Conservation (phyloP, 2,888 invertebrate species). For the Julus scandinavius region DNA sequence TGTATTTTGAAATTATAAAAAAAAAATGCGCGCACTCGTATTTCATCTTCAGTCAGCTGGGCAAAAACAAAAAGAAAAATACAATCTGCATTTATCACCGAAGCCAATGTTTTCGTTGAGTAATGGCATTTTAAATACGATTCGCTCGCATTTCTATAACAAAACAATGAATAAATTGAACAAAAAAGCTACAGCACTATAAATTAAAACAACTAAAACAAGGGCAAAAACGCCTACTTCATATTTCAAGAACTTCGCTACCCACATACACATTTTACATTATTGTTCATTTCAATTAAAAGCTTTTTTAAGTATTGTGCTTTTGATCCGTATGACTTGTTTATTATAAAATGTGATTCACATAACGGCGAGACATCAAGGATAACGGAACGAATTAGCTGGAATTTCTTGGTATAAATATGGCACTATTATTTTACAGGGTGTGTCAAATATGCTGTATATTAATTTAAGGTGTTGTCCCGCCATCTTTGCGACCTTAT, state of each 20-base stretch:
- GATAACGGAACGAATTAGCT: background rate
- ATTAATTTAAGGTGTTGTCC: too few relatives aligned
- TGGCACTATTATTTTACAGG: background rate
- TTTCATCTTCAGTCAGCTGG: slow-evolving; percentile 6
- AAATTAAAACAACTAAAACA: background rate
- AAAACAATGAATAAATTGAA: slow-evolving; percentile 23
- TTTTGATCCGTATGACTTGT: background rate
- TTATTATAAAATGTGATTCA: background rate
- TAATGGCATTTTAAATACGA: background rate
- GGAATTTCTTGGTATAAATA: background rate
- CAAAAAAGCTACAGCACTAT: background rate
- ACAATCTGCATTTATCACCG: background rate
- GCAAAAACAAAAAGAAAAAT: background rate
- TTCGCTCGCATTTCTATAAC: background rate
- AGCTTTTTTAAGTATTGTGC: background rate
- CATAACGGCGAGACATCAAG: background rate
- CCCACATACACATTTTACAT: background rate
- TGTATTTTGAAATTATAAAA: slow-evolving; percentile 2
- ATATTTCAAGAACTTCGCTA: background rate
- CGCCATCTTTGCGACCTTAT: too few relatives aligned
- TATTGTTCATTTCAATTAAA: slow-evolving; percentile 17
- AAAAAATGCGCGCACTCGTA: background rate
- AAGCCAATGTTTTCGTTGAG: background rate
- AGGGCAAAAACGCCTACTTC: slow-evolving; percentile 34
- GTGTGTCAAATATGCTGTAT: background rate